Evolutionary conservation across 2,888 invertebrate genomes (phyloP).

Genomic region (Lithophane leautieri): DNA sequence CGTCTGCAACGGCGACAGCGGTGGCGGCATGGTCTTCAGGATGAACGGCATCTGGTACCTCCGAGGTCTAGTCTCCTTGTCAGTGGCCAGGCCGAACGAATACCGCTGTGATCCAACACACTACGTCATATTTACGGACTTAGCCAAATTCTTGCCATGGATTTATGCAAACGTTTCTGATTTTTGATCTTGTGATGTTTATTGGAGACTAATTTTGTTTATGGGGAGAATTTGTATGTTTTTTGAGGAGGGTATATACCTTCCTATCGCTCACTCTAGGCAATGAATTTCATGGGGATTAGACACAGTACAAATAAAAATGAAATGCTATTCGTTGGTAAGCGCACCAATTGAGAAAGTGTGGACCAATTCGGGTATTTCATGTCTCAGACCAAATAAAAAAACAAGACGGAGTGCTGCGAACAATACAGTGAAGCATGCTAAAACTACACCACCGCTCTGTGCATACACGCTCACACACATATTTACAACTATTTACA

Average conservation of each 20-base stretch:
- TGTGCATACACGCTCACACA: too few relatives aligned
- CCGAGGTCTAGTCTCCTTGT: constrained; percentile 90
- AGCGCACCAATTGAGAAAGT: too few relatives aligned
- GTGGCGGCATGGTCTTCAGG: constrained; percentile 88
- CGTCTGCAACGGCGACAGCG: constrained; percentile 90
- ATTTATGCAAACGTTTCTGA: constrained; percentile 78
- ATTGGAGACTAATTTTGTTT: constrained; percentile 54
- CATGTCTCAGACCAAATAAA: too few relatives aligned
- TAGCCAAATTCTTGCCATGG: constrained; percentile 91
- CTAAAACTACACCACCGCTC: too few relatives aligned
- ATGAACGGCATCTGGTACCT: constrained; percentile 83
- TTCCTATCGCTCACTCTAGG: too few relatives aligned
- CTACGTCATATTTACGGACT: constrained; percentile 91
- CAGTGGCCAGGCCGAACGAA: constrained; percentile 90
- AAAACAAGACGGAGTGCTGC: too few relatives aligned
- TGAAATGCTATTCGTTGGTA: too few relatives aligned
- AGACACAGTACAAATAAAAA: not conserved
- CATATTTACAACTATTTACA: too few relatives aligned
- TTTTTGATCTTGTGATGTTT: constrained; percentile 57
- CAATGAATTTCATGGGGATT: not conserved
- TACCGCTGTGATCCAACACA: constrained; percentile 91
- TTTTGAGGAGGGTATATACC: not conserved
- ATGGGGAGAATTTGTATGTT: not conserved
- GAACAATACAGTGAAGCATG: too few relatives aligned
- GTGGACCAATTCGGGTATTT: too few relatives aligned